phyloP scores from a whole-genome alignment of 2,888 invertebrate species.

The Acanthosepion pharaonis region DNA sequence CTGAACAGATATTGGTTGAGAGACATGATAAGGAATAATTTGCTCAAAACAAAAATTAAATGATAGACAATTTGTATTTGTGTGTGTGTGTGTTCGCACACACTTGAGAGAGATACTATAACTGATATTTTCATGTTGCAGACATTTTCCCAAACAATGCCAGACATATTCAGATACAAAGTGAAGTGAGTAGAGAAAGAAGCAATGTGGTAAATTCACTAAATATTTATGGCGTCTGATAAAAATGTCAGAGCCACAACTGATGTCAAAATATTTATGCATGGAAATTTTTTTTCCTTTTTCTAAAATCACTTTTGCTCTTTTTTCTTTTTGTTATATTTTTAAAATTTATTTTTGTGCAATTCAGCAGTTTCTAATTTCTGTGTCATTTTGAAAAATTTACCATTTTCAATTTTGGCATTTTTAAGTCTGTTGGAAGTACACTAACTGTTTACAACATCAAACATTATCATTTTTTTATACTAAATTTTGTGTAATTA shows the following conservation, averaged over 20 bases:
- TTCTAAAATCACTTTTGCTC: background rate
- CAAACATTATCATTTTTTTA: no score
- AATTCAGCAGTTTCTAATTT: no score
- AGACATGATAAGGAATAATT: background rate
- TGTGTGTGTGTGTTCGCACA: background rate
- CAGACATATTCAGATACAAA: background rate
- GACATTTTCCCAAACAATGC: constrained; percentile 18
- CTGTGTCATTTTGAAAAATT: no score
- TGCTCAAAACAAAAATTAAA: background rate
- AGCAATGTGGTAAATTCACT: background rate
- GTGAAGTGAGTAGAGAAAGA: background rate
- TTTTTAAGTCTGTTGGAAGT: no score
- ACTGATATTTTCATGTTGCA: background rate
- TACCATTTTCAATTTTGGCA: no score
- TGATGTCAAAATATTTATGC: background rate
- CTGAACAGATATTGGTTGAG: background rate
- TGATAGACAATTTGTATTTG: background rate
- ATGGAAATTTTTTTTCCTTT: background rate
- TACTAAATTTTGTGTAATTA: no score
- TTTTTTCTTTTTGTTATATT: no score
- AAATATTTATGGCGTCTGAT: background rate
- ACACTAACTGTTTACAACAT: no score
- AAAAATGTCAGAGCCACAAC: background rate
- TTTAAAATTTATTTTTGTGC: no score
- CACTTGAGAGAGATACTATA: background rate